phyloP scores from a whole-genome alignment of 2,888 invertebrate genomes.

The Limnephilus auricula region DNA sequence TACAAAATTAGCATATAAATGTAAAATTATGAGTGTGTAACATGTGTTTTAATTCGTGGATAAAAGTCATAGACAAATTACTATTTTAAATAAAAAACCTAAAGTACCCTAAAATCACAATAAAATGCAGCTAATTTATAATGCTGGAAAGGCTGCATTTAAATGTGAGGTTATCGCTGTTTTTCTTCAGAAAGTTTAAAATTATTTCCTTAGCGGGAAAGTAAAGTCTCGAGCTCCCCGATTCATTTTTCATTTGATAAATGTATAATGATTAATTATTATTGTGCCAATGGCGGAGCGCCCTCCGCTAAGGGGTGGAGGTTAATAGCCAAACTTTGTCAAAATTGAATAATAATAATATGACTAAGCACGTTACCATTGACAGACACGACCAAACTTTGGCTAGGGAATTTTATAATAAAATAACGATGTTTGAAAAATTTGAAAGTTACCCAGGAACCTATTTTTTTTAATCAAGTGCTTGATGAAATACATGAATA shows the following conservation, averaged over 20 bases:
- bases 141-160: not conserved
- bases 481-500: no score
- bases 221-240: not conserved
- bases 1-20: not conserved
- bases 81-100: not conserved
- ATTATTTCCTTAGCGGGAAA: conserved; percentile 72
- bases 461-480: no score
- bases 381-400: conserved; percentile 12
- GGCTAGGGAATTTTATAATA: not conserved
- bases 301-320: not conserved
- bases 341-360: conserved; percentile 39
- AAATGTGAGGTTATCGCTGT: not conserved
- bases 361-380: conserved; percentile 45
- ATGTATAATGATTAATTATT: conserved; percentile 48
- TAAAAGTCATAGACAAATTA: no score
- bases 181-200: not conserved
- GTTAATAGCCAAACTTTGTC: conserved; percentile 44
- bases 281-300: conserved; percentile 6
- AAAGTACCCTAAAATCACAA: not conserved
- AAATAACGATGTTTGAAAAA: not conserved
- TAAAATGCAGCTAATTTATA: not conserved
- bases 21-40: not conserved
- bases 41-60: not conserved
- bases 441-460: no score
- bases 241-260: conserved; percentile 45